These are phyloP conservation scores for Pachyuromys duprasi DNA, from an alignment of 2,797 vertebrate genomes.

Conservation along the genomic window DNA sequence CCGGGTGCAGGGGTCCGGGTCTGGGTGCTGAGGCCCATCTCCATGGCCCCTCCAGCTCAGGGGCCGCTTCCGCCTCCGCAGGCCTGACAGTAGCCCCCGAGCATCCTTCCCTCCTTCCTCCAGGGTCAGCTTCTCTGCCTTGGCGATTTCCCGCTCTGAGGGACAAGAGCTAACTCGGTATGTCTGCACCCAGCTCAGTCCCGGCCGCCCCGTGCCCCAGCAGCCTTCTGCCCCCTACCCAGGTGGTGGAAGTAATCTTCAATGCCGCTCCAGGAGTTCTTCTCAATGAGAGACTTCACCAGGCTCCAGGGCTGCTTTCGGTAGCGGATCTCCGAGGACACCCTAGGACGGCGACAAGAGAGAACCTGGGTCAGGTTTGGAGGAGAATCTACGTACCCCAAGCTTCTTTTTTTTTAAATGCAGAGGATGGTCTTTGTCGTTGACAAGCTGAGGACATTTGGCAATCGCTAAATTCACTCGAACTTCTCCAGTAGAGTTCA, in stretches of 20 bases:
- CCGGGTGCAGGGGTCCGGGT: conserved; percentile 81
- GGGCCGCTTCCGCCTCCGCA: conserved; percentile 92
- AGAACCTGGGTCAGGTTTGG: not conserved
- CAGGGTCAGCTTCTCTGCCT: conserved; percentile 91
- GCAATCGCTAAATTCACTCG: not conserved
- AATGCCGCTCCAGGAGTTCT: conserved; percentile 95
- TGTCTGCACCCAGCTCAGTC: rapidly evolving
- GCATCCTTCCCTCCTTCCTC: conserved; percentile 89
- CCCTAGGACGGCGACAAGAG: conserved; percentile 81
- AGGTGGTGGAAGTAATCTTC: conserved; percentile 95
- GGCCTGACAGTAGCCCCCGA: conserved; percentile 85
- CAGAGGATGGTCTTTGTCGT: not conserved
- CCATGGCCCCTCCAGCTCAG: conserved; percentile 90
- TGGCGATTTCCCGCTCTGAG: conserved; percentile 92
- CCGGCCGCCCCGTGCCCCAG: rapidly evolving
- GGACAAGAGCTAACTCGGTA: not conserved
- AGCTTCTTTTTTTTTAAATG: not conserved
- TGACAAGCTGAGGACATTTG: not conserved
- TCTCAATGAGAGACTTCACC: conserved; percentile 94
- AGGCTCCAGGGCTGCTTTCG: conserved; percentile 96
- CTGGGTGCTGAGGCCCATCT: conserved; percentile 83
- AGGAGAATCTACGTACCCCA: not conserved
- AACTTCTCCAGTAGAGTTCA: not conserved
- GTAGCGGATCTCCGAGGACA: conserved; percentile 96
- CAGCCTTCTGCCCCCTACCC: conserved; percentile 86